Conservation (phyloP, 2,888 invertebrate species). For the Erebia ligea region DNA sequence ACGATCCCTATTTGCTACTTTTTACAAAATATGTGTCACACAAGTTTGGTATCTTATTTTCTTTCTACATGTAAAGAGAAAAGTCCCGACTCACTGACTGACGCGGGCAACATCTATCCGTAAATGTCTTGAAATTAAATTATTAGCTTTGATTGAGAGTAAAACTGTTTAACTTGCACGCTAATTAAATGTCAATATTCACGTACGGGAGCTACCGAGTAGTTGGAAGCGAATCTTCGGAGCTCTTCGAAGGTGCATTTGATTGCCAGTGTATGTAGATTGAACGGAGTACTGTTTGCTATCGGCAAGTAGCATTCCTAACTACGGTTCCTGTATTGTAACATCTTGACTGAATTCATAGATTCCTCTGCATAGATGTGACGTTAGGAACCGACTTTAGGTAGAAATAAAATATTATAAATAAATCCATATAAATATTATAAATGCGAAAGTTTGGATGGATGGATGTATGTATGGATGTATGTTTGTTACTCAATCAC, state of each 20-base stretch:
- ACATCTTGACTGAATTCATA: background rate
- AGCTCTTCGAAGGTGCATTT: conserved; percentile 14
- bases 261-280: conserved; percentile 27
- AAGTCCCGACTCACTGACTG: no score
- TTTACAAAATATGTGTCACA: no score
- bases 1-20: no score
- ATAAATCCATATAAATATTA: no score
- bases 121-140: background rate
- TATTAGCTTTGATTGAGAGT: background rate
- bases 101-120: no score
- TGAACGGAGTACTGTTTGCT: conserved; percentile 24
- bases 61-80: no score
- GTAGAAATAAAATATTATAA: no score
- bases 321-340: conserved; percentile 4
- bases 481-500: no score
- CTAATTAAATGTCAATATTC: conserved; percentile 18
- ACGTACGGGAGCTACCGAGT: background rate
- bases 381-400: no score
- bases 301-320: conserved; percentile 14
- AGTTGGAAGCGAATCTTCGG: conserved; percentile 5
- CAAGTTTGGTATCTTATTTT: background rate
- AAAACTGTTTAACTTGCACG: conserved; percentile 7
- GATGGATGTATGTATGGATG: no score
- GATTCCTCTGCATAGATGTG: no score
- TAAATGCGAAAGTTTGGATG: no score